phyloP scores from a whole-genome alignment of 2,797 vertebrate genomes.

The Falco cherrug region DNA sequence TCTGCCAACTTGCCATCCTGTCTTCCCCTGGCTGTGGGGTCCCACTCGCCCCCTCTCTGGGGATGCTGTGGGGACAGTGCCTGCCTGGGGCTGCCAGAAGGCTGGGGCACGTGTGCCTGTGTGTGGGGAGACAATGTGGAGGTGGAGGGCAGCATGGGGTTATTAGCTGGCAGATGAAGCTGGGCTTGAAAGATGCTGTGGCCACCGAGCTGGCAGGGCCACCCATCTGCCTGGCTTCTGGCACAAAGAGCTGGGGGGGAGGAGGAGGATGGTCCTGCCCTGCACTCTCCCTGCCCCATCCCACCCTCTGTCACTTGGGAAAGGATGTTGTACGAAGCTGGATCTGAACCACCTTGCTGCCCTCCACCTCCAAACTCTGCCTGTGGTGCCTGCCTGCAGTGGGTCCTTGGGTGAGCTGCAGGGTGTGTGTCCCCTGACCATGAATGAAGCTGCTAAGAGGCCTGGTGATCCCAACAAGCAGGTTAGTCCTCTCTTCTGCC shows the following conservation, averaged over 20 bases:
- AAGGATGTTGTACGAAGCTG: not conserved
- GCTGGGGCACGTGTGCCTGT: not conserved
- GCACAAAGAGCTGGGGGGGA: not conserved
- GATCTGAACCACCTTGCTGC: not conserved
- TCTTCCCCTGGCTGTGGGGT: not conserved
- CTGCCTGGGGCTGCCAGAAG: constrained; percentile 62
- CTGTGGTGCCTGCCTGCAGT: accelerated
- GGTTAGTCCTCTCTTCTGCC: not conserved
- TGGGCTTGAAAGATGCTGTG: not conserved
- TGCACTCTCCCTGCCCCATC: not conserved
- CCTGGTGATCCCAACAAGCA: too few relatives aligned
- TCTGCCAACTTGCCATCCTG: not conserved
- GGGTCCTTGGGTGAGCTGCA: not conserved
- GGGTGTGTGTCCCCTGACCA: accelerated
- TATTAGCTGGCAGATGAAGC: constrained; percentile 62
- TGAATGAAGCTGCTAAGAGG: not conserved
- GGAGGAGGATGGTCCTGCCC: not conserved
- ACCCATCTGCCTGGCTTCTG: constrained; percentile 72
- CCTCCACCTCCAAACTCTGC: too few relatives aligned
- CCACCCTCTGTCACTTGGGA: not conserved
- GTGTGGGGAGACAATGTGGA: constrained; percentile 43
- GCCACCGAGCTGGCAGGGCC: constrained; percentile 36
- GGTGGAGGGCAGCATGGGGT: not conserved
- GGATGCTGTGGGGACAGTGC: not conserved
- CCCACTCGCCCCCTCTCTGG: not conserved